Evolutionary conservation across 2,888 invertebrate species (phyloP).

Genomic region (Apodemia duryi): DNA sequence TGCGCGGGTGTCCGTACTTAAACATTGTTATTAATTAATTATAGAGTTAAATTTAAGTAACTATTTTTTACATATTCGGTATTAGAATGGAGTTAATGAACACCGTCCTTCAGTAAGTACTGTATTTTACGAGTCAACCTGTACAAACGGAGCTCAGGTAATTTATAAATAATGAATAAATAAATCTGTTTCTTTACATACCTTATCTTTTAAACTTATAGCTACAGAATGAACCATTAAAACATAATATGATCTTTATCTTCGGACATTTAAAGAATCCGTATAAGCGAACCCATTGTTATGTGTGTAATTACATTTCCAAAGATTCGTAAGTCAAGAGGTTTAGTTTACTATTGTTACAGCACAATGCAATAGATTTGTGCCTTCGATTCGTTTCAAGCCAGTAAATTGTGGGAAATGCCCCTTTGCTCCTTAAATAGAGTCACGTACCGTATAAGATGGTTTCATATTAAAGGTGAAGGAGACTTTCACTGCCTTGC

Average conservation of each 20-base stretch:
- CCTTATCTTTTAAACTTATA: no score
- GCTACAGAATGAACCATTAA: no score
- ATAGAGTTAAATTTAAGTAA: no score
- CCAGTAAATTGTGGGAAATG: slow-evolving; percentile 57
- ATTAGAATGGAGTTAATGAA: no score
- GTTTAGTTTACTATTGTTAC: slow-evolving; percentile 32
- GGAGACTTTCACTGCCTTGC: slow-evolving; percentile 36
- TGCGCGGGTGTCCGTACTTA: no score
- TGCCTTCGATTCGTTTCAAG: slow-evolving; percentile 39
- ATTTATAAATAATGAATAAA: no score
- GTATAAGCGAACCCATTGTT: slow-evolving; percentile 27
- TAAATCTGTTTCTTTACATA: no score
- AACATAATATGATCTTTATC: not conserved
- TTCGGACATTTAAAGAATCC: slow-evolving; percentile 5
- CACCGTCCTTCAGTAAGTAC: no score
- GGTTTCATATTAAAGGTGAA: slow-evolving; percentile 47
- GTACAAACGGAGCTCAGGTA: no score
- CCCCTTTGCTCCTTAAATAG: slow-evolving; percentile 59
- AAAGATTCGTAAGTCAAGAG: slow-evolving; percentile 1
- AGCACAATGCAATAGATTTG: slow-evolving; percentile 54
- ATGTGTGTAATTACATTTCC: slow-evolving; percentile 20
- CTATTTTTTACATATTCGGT: no score
- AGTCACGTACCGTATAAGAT: slow-evolving; percentile 66
- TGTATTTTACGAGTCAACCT: no score
- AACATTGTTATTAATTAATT: no score